phyloP scores from a whole-genome alignment of 2,888 invertebrate species.

The Scaeva pyrastri region DNA sequence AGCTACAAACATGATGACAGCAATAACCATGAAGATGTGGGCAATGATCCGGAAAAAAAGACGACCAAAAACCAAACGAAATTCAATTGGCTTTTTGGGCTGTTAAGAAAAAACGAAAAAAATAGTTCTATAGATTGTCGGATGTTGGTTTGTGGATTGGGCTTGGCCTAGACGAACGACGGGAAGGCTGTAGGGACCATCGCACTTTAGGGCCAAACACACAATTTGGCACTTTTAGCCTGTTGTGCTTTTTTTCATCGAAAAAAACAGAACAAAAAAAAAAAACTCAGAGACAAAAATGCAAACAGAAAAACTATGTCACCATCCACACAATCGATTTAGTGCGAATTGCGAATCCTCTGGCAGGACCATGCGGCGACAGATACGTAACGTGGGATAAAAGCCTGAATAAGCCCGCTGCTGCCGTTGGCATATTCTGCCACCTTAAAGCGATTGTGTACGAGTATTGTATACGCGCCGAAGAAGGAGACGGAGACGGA shows the following conservation, averaged over 20 bases:
- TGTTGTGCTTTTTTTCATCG: slow-evolving; percentile 20
- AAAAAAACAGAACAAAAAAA: background rate
- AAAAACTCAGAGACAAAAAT: slow-evolving; percentile 10
- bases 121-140: slow-evolving; percentile 17
- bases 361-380: slow-evolving; percentile 55
- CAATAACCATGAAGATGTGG: slow-evolving; percentile 74
- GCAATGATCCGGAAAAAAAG: slow-evolving; percentile 60
- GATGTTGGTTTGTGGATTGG: background rate
- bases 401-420: slow-evolving; percentile 48
- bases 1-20: slow-evolving; percentile 59
- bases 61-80: slow-evolving; percentile 19
- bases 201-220: slow-evolving; percentile 32
- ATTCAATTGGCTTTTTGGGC: slow-evolving; percentile 59
- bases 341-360: slow-evolving; percentile 56
- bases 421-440: slow-evolving; percentile 8
- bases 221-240: slow-evolving; percentile 63
- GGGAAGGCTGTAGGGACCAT: background rate
- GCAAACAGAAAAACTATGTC: slow-evolving; percentile 47
- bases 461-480: slow-evolving; percentile 35
- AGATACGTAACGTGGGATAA: slow-evolving; percentile 31
- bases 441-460: slow-evolving; percentile 65
- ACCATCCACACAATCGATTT: slow-evolving; percentile 53
- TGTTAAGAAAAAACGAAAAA: slow-evolving; percentile 28
- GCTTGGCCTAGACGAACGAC: background rate
- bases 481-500: too few relatives aligned